These are phyloP conservation scores for Petrocephalus zakoni DNA, from an alignment of 2,113 vertebrate species.

Conservation along the genomic window DNA sequence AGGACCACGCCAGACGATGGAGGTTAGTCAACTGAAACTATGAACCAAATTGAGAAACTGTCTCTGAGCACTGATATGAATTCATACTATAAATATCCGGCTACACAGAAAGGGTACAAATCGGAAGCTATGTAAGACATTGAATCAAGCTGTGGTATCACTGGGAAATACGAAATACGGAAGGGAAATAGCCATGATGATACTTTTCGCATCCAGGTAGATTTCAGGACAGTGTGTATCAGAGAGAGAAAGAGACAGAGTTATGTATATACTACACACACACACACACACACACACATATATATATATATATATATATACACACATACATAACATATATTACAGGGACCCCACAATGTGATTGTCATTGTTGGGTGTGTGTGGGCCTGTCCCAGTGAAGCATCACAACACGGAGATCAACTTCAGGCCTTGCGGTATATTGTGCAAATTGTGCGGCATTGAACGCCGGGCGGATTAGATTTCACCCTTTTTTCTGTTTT, in stretches of 20 bases:
- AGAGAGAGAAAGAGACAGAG: background rate
- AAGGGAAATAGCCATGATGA: background rate
- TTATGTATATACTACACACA: background rate
- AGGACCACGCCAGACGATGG: background rate
- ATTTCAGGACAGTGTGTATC: background rate
- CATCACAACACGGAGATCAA: background rate
- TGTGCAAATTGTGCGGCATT: background rate
- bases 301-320: no score
- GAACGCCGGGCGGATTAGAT: background rate
- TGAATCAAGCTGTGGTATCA: background rate
- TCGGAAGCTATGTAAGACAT: background rate
- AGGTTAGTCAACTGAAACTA: background rate
- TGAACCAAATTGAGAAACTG: background rate
- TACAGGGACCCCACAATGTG: background rate
- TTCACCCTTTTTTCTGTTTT: background rate
- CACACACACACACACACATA: no score
- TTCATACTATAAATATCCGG: background rate
- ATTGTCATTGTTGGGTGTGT: background rate
- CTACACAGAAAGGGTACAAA: background rate
- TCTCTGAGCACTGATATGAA: background rate
- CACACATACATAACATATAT: no score
- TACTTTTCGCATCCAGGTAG: background rate
- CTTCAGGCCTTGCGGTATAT: background rate
- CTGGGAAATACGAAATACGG: background rate
- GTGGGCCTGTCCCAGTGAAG: background rate